Base-by-base conservation (phyloP, 2,888 invertebrate species). In the Zygaena filipendulae region DNA sequence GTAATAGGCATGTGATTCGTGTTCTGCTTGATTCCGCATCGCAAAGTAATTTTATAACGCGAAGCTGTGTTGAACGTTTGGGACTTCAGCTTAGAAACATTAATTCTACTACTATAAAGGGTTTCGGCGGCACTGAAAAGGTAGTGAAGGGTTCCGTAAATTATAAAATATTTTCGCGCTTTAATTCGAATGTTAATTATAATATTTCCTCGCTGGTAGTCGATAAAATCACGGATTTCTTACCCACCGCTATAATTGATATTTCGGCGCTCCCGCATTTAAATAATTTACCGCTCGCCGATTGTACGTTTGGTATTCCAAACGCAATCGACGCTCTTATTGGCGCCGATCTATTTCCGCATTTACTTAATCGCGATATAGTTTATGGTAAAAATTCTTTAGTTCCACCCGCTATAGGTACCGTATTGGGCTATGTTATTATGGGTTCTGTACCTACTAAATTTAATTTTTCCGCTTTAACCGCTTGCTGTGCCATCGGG, bases 321-420 rank as follows among this genome's bases (percentile, higher is more conserved):
- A 26, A 20, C 12, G 23, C 29, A 13, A 33, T 39, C n/a, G 39
- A 39, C 16, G 9, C 32, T 8, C 13, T 39, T n/a, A 30, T 36
- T 13, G 39, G 39, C 6, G 30, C 36, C 13, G 9, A 23, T 13
- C 23, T 39, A 3, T 36, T 39, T 18, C 27, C 33, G n/a, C 37
- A 29, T 9, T 21, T 39, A 12, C 19, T 39, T 4, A 11, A 30
- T 4, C 29, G 27, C 5, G 31, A 33, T 23, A 21, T 22, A 10
- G 25, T 35, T 9, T 18, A 9, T 10, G 5, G 9, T 12, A 9
- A 21, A 2, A 24, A 21, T 13, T 11, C 21, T 6, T 13, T 8
- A 7, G 18, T 8, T 2, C 25, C 33, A 1, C 23, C 25, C 7
- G 39, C 34, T 4, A 18, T 39, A 9, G 7, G 27, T 3, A 36